Evolutionary conservation across 2,797 vertebrate genomes (phyloP).

Genomic region (Merluccius polli): DNA sequence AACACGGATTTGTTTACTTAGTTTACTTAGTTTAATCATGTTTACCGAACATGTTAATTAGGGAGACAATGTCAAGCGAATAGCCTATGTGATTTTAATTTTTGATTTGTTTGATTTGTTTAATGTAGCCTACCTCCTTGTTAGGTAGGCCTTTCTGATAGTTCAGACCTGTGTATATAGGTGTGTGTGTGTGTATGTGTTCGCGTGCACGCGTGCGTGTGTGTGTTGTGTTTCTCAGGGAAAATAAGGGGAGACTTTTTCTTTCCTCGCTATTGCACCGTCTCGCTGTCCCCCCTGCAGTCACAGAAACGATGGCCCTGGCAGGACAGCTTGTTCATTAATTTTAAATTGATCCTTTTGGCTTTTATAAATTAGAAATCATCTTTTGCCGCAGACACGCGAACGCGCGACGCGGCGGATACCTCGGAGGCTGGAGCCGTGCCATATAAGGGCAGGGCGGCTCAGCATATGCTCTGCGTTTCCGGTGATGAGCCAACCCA

Average conservation of each 20-base stretch:
- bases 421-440: constrained; percentile 60
- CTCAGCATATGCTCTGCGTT: constrained; percentile 74
- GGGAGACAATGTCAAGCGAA: too few species aligned
- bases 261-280: constrained; percentile 62
- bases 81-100: too few species aligned
- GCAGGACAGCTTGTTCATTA: constrained; percentile 81
- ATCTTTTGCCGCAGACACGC: constrained; percentile 62
- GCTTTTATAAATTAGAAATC: constrained; percentile 83
- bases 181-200: background rate
- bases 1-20: background rate
- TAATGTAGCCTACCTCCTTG: too few species aligned
- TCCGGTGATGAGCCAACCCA: constrained; percentile 37
- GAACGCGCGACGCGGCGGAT: constrained; percentile 54
- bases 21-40: too few species aligned
- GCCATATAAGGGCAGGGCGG: constrained; percentile 66
- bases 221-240: constrained; percentile 35
- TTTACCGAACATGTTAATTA: too few species aligned
- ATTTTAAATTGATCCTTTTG: constrained; percentile 81
- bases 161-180: background rate
- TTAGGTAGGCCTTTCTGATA: background rate
- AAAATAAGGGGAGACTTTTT: constrained; percentile 60
- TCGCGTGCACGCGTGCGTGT: background rate
- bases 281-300: constrained; percentile 72
- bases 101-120: too few species aligned
- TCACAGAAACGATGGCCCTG: constrained; percentile 73